phyloP scores from a whole-genome alignment of 2,113 vertebrate species.

The Dasyornis broadbenti region DNA sequence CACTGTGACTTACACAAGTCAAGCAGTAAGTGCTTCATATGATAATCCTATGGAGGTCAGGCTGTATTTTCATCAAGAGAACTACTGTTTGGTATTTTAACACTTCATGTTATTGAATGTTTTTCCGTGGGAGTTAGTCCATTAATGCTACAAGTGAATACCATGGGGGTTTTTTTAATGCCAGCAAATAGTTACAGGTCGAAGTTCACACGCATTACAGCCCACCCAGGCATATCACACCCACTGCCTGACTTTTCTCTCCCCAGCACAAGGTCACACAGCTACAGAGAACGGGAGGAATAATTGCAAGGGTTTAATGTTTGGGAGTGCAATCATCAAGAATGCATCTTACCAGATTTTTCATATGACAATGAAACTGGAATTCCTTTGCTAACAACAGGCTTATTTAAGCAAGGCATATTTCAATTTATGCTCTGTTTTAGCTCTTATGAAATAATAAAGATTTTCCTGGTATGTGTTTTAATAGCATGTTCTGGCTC shows the following conservation, averaged over 20 bases:
- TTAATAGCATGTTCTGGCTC: neutral
- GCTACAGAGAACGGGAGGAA: neutral
- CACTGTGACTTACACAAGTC: neutral
- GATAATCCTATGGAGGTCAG: neutral
- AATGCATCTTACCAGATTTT: constrained; percentile 26
- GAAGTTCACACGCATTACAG: constrained; percentile 36
- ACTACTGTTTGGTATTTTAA: neutral
- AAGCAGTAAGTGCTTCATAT: neutral
- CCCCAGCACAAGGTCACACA: neutral
- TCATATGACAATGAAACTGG: neutral
- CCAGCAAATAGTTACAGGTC: constrained; percentile 34
- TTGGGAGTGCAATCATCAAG: neutral
- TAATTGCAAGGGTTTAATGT: neutral
- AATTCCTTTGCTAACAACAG: constrained; percentile 30
- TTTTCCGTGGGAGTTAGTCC: neutral
- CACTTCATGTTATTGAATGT: neutral
- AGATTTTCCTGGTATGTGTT: neutral
- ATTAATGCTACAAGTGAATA: neutral
- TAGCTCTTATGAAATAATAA: neutral
- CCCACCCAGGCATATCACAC: constrained; percentile 9
- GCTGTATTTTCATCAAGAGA: neutral
- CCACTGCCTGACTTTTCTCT: neutral
- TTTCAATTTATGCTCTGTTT: neutral
- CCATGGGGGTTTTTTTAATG: neutral
- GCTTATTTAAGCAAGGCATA: neutral